Evolutionary conservation across 2,888 invertebrate species (phyloP).

Genomic region (Calliphora vomitoria): DNA sequence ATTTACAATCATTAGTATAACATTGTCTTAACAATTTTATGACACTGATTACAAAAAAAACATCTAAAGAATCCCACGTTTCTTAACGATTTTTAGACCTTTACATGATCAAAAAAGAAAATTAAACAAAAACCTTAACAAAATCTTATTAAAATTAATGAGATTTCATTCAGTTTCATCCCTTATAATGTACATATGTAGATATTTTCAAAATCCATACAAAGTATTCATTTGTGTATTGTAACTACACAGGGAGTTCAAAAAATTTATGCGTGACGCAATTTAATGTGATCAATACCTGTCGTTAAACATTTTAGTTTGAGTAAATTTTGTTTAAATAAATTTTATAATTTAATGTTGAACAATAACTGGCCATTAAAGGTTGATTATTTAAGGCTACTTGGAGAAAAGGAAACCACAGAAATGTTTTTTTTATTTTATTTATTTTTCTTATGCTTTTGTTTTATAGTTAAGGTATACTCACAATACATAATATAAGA

Average conservation of each 20-base stretch:
- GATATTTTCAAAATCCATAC: not conserved
- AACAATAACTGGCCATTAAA: constrained; percentile 61
- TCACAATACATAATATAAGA: not conserved
- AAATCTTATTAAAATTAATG: not conserved
- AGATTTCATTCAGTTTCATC: not conserved
- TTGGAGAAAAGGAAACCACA: constrained; percentile 62
- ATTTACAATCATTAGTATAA: not conserved
- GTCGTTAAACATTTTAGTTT: constrained; percentile 44
- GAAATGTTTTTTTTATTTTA: constrained; percentile 48
- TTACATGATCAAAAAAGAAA: not conserved
- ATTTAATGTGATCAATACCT: constrained; percentile 65
- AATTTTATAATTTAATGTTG: constrained; percentile 43
- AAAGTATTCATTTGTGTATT: not conserved
- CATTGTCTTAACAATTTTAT: not conserved
- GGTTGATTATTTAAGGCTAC: constrained; percentile 36
- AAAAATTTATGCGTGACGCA: constrained; percentile 45
- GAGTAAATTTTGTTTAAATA: constrained; percentile 6
- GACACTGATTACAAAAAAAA: not conserved
- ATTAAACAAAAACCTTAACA: not conserved
- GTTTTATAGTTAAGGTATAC: not conserved
- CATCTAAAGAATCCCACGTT: constrained; percentile 24
- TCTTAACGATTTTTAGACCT: not conserved
- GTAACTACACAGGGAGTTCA: not conserved
- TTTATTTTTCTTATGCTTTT: not conserved
- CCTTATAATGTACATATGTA: not conserved